Conservation (phyloP, 2,797 vertebrate genomes). For the Melanogrammus aeglefinus region DNA sequence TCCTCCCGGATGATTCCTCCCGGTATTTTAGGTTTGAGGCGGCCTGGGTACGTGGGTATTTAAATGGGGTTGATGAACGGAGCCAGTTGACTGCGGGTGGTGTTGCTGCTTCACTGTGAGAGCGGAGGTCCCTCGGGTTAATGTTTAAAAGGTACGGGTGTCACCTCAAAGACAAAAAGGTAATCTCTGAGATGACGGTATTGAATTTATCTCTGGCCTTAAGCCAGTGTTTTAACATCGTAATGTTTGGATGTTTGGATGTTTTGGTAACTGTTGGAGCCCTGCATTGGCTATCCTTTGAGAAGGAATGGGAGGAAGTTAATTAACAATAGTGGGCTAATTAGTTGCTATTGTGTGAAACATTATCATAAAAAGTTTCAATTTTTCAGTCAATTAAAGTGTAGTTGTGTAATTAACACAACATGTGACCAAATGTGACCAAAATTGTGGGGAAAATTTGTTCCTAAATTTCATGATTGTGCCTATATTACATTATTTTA, state of each 20-base stretch:
- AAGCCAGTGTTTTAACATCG: background rate
- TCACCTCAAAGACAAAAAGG: slow-evolving; percentile 10
- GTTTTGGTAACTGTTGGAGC: background rate
- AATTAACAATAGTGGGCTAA: background rate
- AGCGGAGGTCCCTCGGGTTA: background rate
- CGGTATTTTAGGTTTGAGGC: background rate
- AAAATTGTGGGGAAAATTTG: slow-evolving; percentile 46
- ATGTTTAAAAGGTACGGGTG: background rate
- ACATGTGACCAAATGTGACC: slow-evolving; percentile 37
- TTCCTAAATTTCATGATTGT: slow-evolving; percentile 65
- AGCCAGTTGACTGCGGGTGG: slow-evolving; percentile 4
- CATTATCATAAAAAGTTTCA: background rate
- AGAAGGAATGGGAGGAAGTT: background rate
- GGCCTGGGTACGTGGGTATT: slow-evolving; percentile 8
- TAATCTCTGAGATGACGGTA: background rate
- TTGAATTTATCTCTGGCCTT: slow-evolving; percentile 3
- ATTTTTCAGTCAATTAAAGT: slow-evolving; percentile 16
- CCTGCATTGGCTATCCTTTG: background rate
- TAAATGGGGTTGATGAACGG: slow-evolving; percentile 19
- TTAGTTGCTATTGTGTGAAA: slow-evolving; percentile 5
- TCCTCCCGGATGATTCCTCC: background rate
- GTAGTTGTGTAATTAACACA: slow-evolving; percentile 35
- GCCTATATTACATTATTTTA: slow-evolving; percentile 73
- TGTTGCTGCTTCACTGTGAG: slow-evolving; percentile 3
- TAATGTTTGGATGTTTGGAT: slow-evolving; percentile 9